Evolutionary conservation across 2,888 invertebrate species (phyloP).

Genomic region (Drosophila pegasa): DNA sequence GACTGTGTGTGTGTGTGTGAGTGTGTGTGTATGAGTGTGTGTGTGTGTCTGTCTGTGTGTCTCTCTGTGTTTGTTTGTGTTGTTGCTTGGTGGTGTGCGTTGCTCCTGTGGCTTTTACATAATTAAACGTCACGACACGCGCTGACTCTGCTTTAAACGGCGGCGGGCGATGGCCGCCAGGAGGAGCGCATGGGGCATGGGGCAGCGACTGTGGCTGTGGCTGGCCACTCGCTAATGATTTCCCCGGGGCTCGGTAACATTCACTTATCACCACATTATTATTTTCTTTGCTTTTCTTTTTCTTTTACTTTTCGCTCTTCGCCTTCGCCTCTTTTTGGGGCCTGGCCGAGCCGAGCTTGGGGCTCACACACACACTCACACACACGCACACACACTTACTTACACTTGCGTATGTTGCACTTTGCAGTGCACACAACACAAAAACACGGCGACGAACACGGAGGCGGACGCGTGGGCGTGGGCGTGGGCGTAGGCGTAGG

Average conservation of each 20-base stretch:
- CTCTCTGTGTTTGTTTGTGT: constrained; percentile 21
- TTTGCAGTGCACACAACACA: constrained; percentile 25
- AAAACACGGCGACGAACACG: not conserved
- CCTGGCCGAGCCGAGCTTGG: constrained; percentile 4
- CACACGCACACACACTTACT: constrained; percentile 13
- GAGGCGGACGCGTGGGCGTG: not conserved
- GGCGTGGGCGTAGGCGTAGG: not conserved
- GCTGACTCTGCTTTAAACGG: constrained; percentile 65
- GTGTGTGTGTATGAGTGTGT: constrained; percentile 11
- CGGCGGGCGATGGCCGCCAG: constrained; percentile 45
- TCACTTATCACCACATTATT: constrained; percentile 74
- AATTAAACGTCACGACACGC: constrained; percentile 73
- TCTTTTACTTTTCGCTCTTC: not conserved
- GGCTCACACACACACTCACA: constrained; percentile 14
- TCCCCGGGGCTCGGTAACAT: constrained; percentile 70
- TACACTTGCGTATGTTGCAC: constrained; percentile 30
- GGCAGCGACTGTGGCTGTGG: no score
- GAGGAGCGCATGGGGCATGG: no score
- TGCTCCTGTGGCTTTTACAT: constrained; percentile 74
- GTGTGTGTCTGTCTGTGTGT: constrained; percentile 14
- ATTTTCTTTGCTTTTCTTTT: constrained; percentile 2
- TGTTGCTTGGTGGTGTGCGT: constrained; percentile 46
- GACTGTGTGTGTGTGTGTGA: constrained; percentile 21
- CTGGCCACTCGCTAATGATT: constrained; percentile 73
- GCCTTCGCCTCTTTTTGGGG: no score